Evolutionary conservation across 2,888 invertebrate genomes (phyloP).

Genomic region (Xestia c-nigrum): DNA sequence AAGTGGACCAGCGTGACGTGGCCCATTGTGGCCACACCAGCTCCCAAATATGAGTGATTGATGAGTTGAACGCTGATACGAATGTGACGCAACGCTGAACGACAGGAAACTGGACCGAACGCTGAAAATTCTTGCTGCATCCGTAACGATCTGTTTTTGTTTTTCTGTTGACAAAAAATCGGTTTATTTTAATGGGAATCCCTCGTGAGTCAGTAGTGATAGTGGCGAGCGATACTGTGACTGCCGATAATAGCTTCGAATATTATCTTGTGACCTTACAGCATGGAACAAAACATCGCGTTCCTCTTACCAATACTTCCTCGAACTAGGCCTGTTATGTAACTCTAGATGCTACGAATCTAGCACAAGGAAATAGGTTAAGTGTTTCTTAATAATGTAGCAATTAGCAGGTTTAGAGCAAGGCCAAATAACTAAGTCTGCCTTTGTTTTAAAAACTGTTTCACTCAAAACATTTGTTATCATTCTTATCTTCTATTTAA

Average conservation of each 20-base stretch:
- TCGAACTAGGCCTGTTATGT: constrained; percentile 76
- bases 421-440: constrained; percentile 78
- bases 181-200: constrained; percentile 47
- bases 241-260: constrained; percentile 47
- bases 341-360: constrained; percentile 76
- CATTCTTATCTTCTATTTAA: constrained; percentile 66
- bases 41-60: constrained; percentile 72
- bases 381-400: constrained; percentile 87
- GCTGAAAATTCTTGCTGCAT: constrained; percentile 23
- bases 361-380: constrained; percentile 87
- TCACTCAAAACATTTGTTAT: constrained; percentile 64
- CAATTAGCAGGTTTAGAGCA: constrained; percentile 84
- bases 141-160: constrained; percentile 27
- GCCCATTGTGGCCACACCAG: constrained; percentile 65
- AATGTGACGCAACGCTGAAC: constrained; percentile 68
- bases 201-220: constrained; percentile 61
- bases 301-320: constrained; percentile 69
- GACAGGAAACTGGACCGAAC: constrained; percentile 35
- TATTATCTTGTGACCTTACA: constrained; percentile 57
- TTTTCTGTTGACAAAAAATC: constrained; percentile 15
- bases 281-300: constrained; percentile 36
- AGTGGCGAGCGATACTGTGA: constrained; percentile 34
- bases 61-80: constrained; percentile 62
- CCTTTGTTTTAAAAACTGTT: constrained; percentile 72
- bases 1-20: constrained; percentile 76